Conservation (phyloP, 2,113 vertebrate species). For the Cacatua alba region DNA sequence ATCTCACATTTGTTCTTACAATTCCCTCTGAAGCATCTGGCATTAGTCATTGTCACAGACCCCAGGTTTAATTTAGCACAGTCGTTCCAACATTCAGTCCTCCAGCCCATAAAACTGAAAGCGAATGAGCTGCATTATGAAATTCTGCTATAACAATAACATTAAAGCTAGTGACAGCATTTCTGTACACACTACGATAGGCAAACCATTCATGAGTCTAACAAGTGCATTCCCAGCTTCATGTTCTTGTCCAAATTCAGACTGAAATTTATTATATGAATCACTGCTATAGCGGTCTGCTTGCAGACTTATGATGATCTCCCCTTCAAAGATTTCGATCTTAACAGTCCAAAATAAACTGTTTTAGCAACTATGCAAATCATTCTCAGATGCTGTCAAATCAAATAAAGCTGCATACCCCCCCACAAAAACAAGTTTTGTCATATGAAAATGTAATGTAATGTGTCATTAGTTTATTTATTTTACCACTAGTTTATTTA, state of each 20-base stretch:
- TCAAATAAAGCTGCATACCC: background rate
- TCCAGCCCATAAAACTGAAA: background rate
- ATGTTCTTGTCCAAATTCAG: background rate
- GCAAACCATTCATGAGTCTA: background rate
- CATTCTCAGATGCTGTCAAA: background rate
- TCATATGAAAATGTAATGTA: background rate
- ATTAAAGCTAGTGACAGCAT: background rate
- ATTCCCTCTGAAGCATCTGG: slow-evolving; percentile 6
- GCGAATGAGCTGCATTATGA: background rate
- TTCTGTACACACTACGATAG: background rate
- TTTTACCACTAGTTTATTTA: background rate
- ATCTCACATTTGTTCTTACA: slow-evolving; percentile 12
- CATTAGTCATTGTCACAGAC: slow-evolving; percentile 19
- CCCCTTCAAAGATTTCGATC: background rate
- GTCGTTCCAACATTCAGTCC: background rate
- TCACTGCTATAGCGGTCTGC: background rate
- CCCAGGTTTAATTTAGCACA: slow-evolving; percentile 16
- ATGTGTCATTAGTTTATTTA: background rate
- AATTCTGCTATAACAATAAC: background rate
- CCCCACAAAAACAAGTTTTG: rapidly evolving
- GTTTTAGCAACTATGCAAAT: background rate
- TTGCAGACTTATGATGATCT: background rate
- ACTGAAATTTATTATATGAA: background rate
- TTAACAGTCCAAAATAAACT: background rate
- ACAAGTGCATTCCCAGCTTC: background rate